Conservation (phyloP, 2,888 invertebrate genomes). For the Rhingia campestris region DNA sequence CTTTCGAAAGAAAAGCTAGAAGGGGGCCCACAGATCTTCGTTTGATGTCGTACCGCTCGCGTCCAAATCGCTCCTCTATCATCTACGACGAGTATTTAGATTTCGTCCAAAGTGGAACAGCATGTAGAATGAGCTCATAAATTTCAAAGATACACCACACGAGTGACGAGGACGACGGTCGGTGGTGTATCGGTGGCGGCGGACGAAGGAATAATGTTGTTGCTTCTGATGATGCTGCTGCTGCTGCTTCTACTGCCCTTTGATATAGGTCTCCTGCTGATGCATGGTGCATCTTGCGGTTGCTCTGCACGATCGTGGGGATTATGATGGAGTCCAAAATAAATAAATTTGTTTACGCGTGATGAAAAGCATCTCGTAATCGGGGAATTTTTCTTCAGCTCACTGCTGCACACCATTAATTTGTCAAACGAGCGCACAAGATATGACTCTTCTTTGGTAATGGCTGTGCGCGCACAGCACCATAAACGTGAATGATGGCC, state of each 20-base stretch:
- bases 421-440: slow-evolving; percentile 72
- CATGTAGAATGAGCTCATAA: slow-evolving; percentile 73
- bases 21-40: slow-evolving; percentile 43
- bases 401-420: slow-evolving; percentile 72
- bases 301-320: slow-evolving; percentile 63
- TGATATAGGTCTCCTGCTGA: slow-evolving; percentile 69
- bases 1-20: slow-evolving; percentile 37
- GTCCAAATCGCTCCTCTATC: slow-evolving; percentile 70
- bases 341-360: slow-evolving; percentile 74
- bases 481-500: slow-evolving; percentile 69
- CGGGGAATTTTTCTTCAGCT: slow-evolving; percentile 69
- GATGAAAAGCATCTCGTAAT: slow-evolving; percentile 74
- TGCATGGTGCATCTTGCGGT: slow-evolving; percentile 30
- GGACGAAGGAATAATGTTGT: slow-evolving; percentile 35
- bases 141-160: slow-evolving; percentile 64
- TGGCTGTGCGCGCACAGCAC: slow-evolving; percentile 31
- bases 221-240: slow-evolving; percentile 34
- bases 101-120: slow-evolving; percentile 73
- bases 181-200: slow-evolving; percentile 32
- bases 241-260: slow-evolving; percentile 50
- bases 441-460: slow-evolving; percentile 44
- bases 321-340: slow-evolving; percentile 73
- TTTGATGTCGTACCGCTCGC: slow-evolving; percentile 68
- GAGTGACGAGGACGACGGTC: slow-evolving; percentile 27
- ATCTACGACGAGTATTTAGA: slow-evolving; percentile 72